Evolutionary conservation across 2,797 vertebrate genomes (phyloP).

Genomic region (Eulemur coronatus): DNA sequence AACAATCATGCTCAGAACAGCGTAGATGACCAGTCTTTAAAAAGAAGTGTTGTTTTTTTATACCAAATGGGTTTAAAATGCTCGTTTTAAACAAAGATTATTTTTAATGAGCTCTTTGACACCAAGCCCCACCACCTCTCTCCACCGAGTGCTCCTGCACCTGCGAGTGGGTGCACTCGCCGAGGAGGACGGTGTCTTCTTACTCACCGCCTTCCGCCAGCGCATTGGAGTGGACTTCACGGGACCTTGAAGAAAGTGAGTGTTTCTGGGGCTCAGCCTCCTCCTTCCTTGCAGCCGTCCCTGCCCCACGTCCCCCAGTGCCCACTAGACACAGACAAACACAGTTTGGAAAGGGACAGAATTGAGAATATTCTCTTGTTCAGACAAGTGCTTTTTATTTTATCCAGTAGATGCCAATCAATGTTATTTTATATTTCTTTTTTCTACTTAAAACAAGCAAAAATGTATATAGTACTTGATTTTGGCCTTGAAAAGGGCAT

Average conservation of each 20-base stretch:
- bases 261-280: not conserved
- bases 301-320: accelerated
- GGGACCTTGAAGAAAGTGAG: not conserved
- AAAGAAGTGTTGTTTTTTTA: constrained; percentile 52
- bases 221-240: no score
- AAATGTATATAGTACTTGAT: not conserved
- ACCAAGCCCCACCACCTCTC: constrained; percentile 26
- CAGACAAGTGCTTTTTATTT: not conserved
- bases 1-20: not conserved
- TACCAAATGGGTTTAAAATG: constrained; percentile 36
- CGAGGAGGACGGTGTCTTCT: not conserved
- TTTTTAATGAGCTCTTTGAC: not conserved
- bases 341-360: not conserved
- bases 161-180: not conserved
- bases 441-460: not conserved
- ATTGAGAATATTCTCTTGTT: not conserved
- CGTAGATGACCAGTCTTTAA: not conserved
- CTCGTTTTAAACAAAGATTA: constrained; percentile 56
- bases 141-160: not conserved
- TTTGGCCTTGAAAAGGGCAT: not conserved
- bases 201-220: not conserved
- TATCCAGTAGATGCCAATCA: not conserved
- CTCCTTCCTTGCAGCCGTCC: not conserved
- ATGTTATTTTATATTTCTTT: not conserved
- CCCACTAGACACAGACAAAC: not conserved